These are phyloP conservation scores for Acronicta alni DNA, from an alignment of 2,888 invertebrate species.

Conservation along the genomic window DNA sequence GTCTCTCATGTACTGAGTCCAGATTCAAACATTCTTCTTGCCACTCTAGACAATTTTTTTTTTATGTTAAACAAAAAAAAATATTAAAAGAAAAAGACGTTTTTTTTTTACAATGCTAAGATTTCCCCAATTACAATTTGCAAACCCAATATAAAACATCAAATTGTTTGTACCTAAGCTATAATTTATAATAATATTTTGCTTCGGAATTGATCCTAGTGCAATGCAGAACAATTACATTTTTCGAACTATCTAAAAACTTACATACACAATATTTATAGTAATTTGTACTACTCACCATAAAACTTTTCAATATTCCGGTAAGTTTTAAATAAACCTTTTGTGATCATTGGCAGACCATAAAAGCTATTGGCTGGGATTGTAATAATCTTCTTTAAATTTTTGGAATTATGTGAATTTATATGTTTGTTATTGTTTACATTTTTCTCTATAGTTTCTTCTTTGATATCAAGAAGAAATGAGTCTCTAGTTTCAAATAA, in stretches of 20 bases:
- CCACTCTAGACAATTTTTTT: conserved; percentile 97
- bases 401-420: conserved; percentile 29
- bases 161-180: no score
- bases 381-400: conserved; percentile 25
- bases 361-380: conserved; percentile 89
- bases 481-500: conserved; percentile 82
- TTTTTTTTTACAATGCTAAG: no score
- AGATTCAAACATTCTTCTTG: conserved; percentile 96
- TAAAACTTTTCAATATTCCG: conserved; percentile 95
- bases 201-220: no score
- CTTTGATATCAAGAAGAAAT: conserved; percentile 79
- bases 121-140: no score
- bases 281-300: conserved; percentile 87
- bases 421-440: conserved; percentile 36
- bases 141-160: no score
- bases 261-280: background rate
- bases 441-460: conserved; percentile 66
- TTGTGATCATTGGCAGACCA: conserved; percentile 93
- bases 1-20: conserved; percentile 91
- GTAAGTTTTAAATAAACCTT: conserved; percentile 92
- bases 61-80: no score
- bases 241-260: no score
- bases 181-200: no score
- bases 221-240: no score
- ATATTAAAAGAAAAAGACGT: no score